Evolutionary conservation across 2,888 invertebrate species (phyloP).

Genomic region (Melolontha melolontha): DNA sequence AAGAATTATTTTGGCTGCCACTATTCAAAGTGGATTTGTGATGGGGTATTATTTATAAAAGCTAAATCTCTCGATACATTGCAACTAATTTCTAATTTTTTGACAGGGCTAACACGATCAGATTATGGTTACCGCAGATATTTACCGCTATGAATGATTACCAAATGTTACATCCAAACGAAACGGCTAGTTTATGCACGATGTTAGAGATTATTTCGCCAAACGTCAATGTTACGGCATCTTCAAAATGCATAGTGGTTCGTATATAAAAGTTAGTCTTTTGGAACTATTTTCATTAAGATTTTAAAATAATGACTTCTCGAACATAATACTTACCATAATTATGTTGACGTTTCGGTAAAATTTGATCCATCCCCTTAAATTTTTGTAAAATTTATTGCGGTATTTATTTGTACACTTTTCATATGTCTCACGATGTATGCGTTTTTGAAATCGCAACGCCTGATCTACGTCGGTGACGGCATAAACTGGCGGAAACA

Average conservation of each 20-base stretch:
- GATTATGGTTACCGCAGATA: slow-evolving; percentile 90
- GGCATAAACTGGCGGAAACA: too few species aligned
- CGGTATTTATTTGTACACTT: too few species aligned
- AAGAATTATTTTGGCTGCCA: slow-evolving; percentile 73
- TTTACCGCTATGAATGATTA: slow-evolving; percentile 76
- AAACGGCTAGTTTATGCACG: slow-evolving; percentile 64
- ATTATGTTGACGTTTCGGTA: too few species aligned
- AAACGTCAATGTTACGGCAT: slow-evolving; percentile 50
- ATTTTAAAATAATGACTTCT: too few species aligned
- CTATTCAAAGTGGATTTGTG: slow-evolving; percentile 75
- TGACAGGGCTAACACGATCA: slow-evolving; percentile 76
- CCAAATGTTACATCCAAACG: slow-evolving; percentile 53
- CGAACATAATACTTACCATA: too few species aligned
- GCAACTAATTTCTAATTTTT: slow-evolving; percentile 53
- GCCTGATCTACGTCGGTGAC: too few species aligned
- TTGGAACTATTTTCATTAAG: too few species aligned
- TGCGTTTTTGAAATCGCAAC: too few species aligned
- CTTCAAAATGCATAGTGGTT: slow-evolving; percentile 60
- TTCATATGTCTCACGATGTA: too few species aligned
- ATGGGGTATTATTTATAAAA: slow-evolving; percentile 69
- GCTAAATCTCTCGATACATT: neutral
- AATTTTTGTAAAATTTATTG: too few species aligned
- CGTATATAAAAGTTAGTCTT: slow-evolving; percentile 43
- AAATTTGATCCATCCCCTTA: too few species aligned
- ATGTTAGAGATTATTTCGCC: slow-evolving; percentile 66